Percentiles rank a stretch among this genome's conserved stretches.
These are phyloP conservation scores for Thymelicus sylvestris DNA, from an alignment of 2,888 invertebrate genomes.

Conservation along the genomic window DNA sequence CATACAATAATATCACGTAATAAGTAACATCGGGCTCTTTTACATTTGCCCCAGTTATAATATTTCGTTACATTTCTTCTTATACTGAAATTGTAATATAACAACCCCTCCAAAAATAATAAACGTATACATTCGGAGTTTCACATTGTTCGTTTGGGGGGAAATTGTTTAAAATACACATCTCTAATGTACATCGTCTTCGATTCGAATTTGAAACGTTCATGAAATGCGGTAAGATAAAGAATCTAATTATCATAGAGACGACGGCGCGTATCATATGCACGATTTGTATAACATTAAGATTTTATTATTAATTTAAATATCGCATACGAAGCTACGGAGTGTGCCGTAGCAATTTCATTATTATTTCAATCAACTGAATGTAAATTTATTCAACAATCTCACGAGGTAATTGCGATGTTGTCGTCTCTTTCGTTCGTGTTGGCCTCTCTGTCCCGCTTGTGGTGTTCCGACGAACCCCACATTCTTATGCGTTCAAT, in stretches of 20 bases:
- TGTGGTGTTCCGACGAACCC: conserved; percentile 59
- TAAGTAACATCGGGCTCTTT: conserved; percentile 18
- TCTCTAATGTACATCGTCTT: conserved; percentile 44
- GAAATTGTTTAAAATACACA: conserved; percentile 43
- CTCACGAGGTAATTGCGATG: conserved; percentile 83
- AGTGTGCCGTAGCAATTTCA: conserved; percentile 82
- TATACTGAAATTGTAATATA: conserved; percentile 28
- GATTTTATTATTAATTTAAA: conserved; percentile 84
- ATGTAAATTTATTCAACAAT: conserved; percentile 85
- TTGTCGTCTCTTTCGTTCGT: conserved; percentile 58
- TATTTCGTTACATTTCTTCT: conserved; percentile 16
- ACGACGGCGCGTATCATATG: conserved; percentile 63
- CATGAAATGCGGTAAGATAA: conserved; percentile 58
- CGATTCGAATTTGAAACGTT: conserved; percentile 57
- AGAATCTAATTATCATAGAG: conserved; percentile 74
- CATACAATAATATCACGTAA: conserved; percentile 16
- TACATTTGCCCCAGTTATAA: conserved; percentile 26
- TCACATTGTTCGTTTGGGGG: conserved; percentile 38
- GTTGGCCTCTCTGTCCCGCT: conserved; percentile 54
- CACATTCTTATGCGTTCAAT: conserved; percentile 83
- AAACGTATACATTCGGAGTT: conserved; percentile 21
- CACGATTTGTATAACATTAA: conserved; percentile 79
- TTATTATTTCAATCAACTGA: conserved; percentile 85
- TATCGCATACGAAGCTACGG: conserved; percentile 76
- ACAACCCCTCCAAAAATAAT: conserved; percentile 26